phyloP scores from a whole-genome alignment of 2,888 invertebrate genomes.

The Lithosia quadra region DNA sequence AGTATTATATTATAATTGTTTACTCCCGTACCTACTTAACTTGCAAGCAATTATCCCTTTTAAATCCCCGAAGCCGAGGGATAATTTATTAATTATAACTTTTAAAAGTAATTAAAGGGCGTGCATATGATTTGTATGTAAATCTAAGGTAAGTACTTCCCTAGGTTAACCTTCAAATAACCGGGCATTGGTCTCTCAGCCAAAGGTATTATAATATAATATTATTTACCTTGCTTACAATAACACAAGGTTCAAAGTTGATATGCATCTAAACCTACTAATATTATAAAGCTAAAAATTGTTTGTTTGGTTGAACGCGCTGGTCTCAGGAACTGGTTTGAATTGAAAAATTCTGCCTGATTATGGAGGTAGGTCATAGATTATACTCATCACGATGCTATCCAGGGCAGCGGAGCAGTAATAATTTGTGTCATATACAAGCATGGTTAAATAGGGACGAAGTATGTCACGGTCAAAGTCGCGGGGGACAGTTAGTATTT shows the following conservation, averaged over 20 bases:
- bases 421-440: no score
- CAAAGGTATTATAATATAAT: background rate
- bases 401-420: no score
- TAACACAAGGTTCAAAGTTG: no score
- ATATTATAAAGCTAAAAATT: no score
- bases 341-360: background rate
- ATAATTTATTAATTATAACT: slow-evolving; percentile 54
- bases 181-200: background rate
- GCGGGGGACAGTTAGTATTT: no score
- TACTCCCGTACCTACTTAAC: slow-evolving; percentile 12
- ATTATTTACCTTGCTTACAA: background rate
- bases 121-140: slow-evolving; percentile 52
- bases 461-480: no score
- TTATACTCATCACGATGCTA: no score
- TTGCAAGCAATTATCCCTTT: slow-evolving; percentile 33
- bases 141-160: slow-evolving; percentile 31
- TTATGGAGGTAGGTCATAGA: background rate
- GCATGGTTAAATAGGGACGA: no score
- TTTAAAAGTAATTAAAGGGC: slow-evolving; percentile 48
- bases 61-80: slow-evolving; percentile 27
- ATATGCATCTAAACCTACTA: no score
- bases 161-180: background rate
- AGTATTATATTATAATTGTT: slow-evolving; percentile 11
- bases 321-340: no score
- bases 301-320: no score